A percentile compares a stretch with the other conserved stretches of the same genome.
phyloP scores from a whole-genome alignment of 2,113 vertebrate species.

The Phalacrocorax aristotelis region DNA sequence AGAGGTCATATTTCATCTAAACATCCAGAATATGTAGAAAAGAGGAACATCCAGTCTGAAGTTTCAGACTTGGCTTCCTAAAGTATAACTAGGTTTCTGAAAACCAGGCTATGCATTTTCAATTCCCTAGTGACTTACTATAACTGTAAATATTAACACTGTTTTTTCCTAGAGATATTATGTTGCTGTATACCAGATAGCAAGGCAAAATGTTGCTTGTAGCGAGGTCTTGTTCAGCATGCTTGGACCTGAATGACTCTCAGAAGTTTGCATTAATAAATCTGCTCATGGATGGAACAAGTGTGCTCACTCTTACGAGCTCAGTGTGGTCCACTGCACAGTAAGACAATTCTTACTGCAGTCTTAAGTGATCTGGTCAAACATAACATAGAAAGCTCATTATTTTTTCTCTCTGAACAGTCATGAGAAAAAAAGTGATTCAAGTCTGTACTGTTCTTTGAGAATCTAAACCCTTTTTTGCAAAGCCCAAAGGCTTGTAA shows the following conservation, averaged over 20 bases:
- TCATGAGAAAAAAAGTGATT: neutral
- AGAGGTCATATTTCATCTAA: neutral
- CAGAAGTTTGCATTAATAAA: neutral
- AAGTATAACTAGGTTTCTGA: neutral
- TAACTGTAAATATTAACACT: neutral
- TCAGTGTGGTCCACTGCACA: neutral
- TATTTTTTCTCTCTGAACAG: neutral
- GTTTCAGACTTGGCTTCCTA: neutral
- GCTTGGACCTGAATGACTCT: neutral
- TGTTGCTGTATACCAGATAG: neutral
- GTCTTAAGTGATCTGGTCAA: neutral
- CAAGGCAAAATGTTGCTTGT: neutral
- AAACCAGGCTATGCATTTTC: neutral
- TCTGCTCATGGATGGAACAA: neutral
- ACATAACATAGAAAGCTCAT: neutral
- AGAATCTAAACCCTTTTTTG: neutral
- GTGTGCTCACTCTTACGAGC: neutral
- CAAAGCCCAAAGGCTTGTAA: neutral
- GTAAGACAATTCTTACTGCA: neutral
- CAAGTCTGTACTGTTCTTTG: neutral
- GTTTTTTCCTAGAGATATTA: neutral
- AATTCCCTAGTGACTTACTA: neutral
- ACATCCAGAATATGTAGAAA: neutral
- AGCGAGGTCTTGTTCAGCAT: neutral
- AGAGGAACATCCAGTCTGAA: neutral